Evolutionary conservation across 2,888 invertebrate species (phyloP), one percentile per base, ranked within the genome.

Genomic region (Parnassius glacialis): DNA sequence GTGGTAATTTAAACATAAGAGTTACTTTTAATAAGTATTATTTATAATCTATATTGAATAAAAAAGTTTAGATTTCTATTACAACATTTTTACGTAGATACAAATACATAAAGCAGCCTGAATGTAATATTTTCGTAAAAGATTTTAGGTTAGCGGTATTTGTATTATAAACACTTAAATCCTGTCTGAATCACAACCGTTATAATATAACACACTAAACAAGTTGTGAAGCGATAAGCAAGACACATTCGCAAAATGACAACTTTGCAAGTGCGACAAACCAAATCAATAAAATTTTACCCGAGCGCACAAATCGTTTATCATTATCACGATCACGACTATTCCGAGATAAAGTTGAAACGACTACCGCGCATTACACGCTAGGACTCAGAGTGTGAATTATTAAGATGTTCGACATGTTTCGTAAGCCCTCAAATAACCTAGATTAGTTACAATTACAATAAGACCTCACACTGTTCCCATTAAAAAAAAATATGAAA

Each of bases 231-330:
- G 34, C 20, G 57, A 51, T 56, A 51, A 51, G 51, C 25, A 41
- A 10, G 13, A 16, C 51, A 44, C 13, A 53, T n/a, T 45, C 13
- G 52, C 10, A 53, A 13, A 59, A 34, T 47, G 9, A 47, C 47
- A 13, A 13, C 47, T 9, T 20, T n/a, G 59, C 25, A 13, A 48
- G 34, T 41, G 56, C 34, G 48, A 16, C 25, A 42, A 50, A 57
- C 41, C 13, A 57, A 57, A 50, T 57, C 57, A 42, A 57, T 57
- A 50, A 44, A 48, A 55, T 20, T 13, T 10, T 41, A n/a, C 53
- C 59, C 56, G 48, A 57, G 48, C 42, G 16, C 13, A 10, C 16
- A 16, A 10, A 53, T 13, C 53, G 53, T 53, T 43, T 53, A n/a
- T 43, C 43, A 43, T 16, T 43, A 12, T 12, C 48, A 16, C 48